These are phyloP conservation scores for Bombus confusus DNA, from an alignment of 1,140 invertebrate genomes.

Conservation along the genomic window DNA sequence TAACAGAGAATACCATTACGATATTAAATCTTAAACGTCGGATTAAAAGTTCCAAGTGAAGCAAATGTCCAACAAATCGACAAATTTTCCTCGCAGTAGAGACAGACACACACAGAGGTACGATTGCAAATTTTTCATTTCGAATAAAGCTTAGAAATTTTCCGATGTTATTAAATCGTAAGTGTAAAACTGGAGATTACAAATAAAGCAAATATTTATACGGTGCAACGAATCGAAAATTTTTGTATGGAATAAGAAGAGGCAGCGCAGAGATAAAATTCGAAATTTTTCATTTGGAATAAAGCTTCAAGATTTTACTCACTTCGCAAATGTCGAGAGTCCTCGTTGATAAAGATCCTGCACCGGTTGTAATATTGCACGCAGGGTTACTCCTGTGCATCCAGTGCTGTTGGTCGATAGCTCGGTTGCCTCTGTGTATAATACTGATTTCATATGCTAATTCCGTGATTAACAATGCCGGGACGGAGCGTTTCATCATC, in stretches of 20 bases:
- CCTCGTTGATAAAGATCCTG: neutral
- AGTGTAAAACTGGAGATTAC: too few relatives aligned
- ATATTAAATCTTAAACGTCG: neutral
- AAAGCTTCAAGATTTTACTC: neutral
- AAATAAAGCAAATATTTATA: too few relatives aligned
- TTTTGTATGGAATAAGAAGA: too few relatives aligned
- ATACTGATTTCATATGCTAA: slow-evolving; percentile 79
- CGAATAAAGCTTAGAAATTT: too few relatives aligned
- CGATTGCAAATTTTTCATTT: too few relatives aligned
- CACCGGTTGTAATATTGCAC: slow-evolving; percentile 32
- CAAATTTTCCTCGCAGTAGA: too few relatives aligned
- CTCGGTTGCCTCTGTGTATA: slow-evolving; percentile 62
- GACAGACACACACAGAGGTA: too few relatives aligned
- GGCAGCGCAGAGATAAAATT: neutral
- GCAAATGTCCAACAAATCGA: too few relatives aligned
- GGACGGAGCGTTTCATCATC: slow-evolving; percentile 74
- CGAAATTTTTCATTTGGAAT: neutral
- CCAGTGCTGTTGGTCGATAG: slow-evolving; percentile 49
- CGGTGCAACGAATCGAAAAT: too few relatives aligned
- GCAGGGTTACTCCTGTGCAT: slow-evolving; percentile 55
- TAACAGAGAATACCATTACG: neutral
- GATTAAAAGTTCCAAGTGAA: too few relatives aligned
- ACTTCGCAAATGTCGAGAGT: neutral
- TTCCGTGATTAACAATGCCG: slow-evolving; percentile 78
- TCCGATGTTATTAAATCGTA: too few relatives aligned